Evolutionary conservation across 2,888 invertebrate species (phyloP).

Genomic region (Pasiphila rectangulata): DNA sequence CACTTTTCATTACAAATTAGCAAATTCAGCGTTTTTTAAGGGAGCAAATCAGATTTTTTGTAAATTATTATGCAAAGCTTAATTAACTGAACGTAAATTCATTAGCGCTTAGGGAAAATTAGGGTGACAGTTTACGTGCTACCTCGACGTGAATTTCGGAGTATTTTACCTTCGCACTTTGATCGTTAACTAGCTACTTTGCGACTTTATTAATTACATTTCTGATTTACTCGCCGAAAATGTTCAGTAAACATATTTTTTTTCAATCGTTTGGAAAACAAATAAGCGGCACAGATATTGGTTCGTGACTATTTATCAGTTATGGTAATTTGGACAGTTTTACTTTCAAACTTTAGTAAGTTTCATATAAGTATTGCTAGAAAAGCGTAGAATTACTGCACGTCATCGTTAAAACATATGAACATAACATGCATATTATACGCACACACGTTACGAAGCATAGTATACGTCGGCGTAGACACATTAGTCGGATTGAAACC

Average conservation of each 20-base stretch:
- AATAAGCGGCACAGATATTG: no score
- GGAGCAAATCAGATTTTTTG: conserved; percentile 54
- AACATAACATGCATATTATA: conserved; percentile 2
- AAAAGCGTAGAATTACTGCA: no score
- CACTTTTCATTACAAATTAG: conserved; percentile 67
- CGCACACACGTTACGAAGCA: no score
- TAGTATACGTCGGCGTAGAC: conserved; percentile 44
- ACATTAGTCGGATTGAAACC: conserved; percentile 76
- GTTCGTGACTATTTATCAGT: no score
- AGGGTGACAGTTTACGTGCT: conserved; percentile 45
- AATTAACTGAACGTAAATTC: conserved; percentile 62
- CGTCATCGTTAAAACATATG: not conserved
- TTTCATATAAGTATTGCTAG: no score
- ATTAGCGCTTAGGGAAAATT: conserved; percentile 53
- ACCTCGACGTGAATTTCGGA: conserved; percentile 25
- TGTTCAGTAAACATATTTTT: not conserved
- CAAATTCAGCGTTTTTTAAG: conserved; percentile 57
- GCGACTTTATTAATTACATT: conserved; percentile 20
- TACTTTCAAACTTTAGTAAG: no score
- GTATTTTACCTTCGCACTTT: conserved; percentile 21
- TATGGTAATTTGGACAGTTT: no score
- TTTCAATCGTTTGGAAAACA: not conserved
- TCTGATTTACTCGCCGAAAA: not conserved
- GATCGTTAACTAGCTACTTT: conserved; percentile 25
- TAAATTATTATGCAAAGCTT: conserved; percentile 71